Conservation (phyloP, 1,140 invertebrate species). For the Gryllus bimaculatus region DNA sequence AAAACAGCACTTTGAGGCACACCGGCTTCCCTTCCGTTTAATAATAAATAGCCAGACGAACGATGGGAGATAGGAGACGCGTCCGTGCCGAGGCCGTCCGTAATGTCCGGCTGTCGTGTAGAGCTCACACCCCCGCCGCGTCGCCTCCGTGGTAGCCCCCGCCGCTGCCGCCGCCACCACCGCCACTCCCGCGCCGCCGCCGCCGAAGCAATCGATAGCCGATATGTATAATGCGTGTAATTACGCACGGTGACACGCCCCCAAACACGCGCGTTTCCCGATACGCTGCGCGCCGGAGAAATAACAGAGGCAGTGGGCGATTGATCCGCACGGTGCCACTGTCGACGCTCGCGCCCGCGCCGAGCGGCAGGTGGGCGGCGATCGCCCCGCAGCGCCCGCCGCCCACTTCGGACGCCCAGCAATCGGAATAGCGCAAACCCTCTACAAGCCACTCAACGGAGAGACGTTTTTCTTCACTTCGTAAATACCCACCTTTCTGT, state of each 20-base stretch:
- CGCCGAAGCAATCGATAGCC: not conserved
- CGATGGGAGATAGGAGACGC: not conserved
- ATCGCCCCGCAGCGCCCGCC: no score
- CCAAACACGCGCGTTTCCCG: not conserved
- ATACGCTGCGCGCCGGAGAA: not conserved
- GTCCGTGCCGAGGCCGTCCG: not conserved
- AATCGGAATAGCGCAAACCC: no score
- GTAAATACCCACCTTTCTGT: no score
- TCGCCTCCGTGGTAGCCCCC: no score
- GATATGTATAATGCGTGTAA: constrained; percentile 1
- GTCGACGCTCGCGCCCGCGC: no score
- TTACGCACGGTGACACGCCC: not conserved
- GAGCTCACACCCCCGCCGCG: not conserved
- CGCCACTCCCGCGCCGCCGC: no score
- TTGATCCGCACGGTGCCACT: not conserved
- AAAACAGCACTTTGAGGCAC: not conserved
- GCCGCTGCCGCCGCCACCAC: no score
- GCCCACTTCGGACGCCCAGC: no score
- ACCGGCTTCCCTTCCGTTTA: not conserved
- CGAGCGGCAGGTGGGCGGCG: no score
- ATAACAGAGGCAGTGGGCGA: not conserved
- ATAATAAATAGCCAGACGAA: not conserved
- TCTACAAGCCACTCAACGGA: no score
- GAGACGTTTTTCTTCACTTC: no score
- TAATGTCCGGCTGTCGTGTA: not conserved